A percentile compares a stretch with the other conserved stretches of the same genome.
These are phyloP conservation scores for Tetropium fuscum DNA, from an alignment of 2,888 invertebrate genomes.

Conservation along the genomic window DNA sequence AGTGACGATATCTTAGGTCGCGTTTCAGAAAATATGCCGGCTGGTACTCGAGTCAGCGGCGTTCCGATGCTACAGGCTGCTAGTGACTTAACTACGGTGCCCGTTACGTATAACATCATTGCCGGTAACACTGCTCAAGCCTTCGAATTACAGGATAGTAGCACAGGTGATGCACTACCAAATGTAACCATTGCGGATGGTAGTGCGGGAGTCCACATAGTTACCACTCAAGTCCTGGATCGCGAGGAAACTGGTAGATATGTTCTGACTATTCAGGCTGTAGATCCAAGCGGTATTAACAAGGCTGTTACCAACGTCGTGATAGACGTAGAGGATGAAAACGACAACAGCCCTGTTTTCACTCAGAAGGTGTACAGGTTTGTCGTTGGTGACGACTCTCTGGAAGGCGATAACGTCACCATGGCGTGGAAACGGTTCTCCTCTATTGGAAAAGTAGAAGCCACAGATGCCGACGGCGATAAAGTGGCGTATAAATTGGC, in stretches of 20 bases:
- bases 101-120: constrained; percentile 84
- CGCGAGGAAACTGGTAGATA: constrained; percentile 81
- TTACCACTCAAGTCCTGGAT: constrained; percentile 83
- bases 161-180: constrained; percentile 64
- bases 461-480: constrained; percentile 92
- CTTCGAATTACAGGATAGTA: constrained; percentile 78
- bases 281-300: constrained; percentile 83
- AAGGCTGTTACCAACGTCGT: constrained; percentile 83
- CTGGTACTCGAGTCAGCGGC: constrained; percentile 78
- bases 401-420: constrained; percentile 72
- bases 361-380: constrained; percentile 83
- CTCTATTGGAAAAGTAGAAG: constrained; percentile 86
- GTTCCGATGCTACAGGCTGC: constrained; percentile 80
- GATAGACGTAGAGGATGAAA: constrained; percentile 85
- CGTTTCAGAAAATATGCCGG: constrained; percentile 81
- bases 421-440: constrained; percentile 83
- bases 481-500: constrained; percentile 88
- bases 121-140: constrained; percentile 81
- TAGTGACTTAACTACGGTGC: constrained; percentile 73
- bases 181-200: constrained; percentile 67
- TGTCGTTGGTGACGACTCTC: constrained; percentile 74
- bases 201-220: constrained; percentile 77
- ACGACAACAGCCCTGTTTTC: constrained; percentile 93
- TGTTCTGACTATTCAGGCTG: constrained; percentile 82
- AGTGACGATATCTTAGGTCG: constrained; percentile 76